phyloP scores from a whole-genome alignment of 2,888 invertebrate genomes.

The Stenotaenia linearis region DNA sequence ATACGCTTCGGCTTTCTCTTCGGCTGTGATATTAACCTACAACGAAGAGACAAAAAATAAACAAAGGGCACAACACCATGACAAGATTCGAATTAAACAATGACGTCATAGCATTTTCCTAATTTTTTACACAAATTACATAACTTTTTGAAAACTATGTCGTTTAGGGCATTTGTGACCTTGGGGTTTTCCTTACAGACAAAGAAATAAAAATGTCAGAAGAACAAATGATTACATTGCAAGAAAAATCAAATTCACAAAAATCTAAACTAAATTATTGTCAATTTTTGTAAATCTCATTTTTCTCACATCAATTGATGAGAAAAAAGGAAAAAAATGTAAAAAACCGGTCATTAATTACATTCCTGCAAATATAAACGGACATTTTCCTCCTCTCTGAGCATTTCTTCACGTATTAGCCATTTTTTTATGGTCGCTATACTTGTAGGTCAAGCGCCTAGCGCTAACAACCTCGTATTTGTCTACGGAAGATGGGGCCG shows the following conservation, averaged over 20 bases:
- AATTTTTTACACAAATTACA: not conserved
- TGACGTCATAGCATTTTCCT: not conserved
- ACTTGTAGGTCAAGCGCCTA: not conserved
- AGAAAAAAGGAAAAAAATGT: not conserved
- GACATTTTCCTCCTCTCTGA: not conserved
- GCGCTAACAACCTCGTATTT: not conserved
- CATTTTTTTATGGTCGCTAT: not conserved
- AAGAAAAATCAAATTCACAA: no score
- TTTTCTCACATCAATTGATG: not conserved
- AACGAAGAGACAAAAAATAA: not conserved
- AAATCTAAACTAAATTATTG: no score
- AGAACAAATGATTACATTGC: no score
- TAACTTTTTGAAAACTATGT: no score
- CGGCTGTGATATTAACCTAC: slow-evolving; percentile 5
- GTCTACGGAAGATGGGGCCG: not conserved
- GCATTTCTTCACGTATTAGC: not conserved
- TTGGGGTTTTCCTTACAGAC: no score
- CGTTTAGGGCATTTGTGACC: no score
- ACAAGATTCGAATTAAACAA: not conserved
- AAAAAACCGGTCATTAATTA: not conserved
- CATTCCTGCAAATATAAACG: not conserved
- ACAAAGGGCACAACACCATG: not conserved
- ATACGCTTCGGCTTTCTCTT: not conserved
- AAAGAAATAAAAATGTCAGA: no score
- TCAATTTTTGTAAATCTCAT: not conserved